Percentiles rank a stretch among this genome's conserved stretches.
These are phyloP conservation scores for Brachymystax lenok DNA, from an alignment of 2,797 vertebrate genomes.

Conservation along the genomic window DNA sequence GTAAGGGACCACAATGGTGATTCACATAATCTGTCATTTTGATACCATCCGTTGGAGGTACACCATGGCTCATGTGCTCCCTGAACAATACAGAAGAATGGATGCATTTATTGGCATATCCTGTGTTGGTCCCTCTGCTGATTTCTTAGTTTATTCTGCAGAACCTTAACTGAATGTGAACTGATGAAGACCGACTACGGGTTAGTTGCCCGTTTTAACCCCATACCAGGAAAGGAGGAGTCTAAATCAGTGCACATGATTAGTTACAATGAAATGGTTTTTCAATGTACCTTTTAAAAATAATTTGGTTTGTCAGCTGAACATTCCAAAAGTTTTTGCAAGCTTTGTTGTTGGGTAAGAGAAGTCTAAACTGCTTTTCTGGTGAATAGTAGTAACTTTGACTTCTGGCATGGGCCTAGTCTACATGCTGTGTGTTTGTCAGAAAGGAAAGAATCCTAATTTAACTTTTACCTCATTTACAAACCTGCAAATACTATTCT, in stretches of 20 bases:
- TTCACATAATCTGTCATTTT: background rate
- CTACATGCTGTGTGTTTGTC: constrained; percentile 36
- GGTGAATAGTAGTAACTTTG: constrained; percentile 57
- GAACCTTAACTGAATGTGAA: constrained; percentile 64
- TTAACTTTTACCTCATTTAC: constrained; percentile 80
- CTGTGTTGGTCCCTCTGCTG: constrained; percentile 53
- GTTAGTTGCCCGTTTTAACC: constrained; percentile 53
- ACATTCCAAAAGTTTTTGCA: constrained; percentile 75
- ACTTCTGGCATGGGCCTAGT: constrained; percentile 29
- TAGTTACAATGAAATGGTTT: constrained; percentile 72
- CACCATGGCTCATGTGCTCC: background rate
- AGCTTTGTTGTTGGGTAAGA: constrained; percentile 53
- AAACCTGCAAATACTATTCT: constrained; percentile 83
- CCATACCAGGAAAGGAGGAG: constrained; percentile 60
- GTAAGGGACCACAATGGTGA: background rate
- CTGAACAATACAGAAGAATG: constrained; percentile 35
- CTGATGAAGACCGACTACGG: constrained; percentile 23
- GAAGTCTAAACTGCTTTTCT: constrained; percentile 49
- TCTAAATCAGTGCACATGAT: constrained; percentile 70
- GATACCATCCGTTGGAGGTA: background rate
- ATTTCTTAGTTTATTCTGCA: constrained; percentile 52
- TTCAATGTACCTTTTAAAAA: constrained; percentile 68
- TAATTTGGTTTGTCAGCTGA: constrained; percentile 58
- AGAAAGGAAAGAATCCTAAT: constrained; percentile 70
- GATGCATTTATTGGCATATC: constrained; percentile 69